Base-by-base conservation (phyloP, 2,797 vertebrate genomes). In the Sternarchorhynchus goeldii region DNA sequence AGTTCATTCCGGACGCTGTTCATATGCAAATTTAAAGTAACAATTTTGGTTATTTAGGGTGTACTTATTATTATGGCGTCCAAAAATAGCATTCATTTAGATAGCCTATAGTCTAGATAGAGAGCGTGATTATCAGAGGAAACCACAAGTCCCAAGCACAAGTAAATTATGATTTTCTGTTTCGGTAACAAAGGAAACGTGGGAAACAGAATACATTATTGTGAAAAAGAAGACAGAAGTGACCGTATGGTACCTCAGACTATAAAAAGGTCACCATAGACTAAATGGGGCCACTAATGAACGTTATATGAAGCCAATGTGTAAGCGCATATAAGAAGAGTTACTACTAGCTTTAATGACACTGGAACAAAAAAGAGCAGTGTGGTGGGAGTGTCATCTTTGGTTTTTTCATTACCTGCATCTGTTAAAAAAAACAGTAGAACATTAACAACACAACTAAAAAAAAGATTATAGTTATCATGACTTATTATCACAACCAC, bases 301-400 rank as follows among this genome's bases (percentile, higher is more conserved):
- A 17, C 7, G 45, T 77, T 63, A 34, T 56, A 53, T 63, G 71
- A 68, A 58, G 75, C 63, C 21, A 82, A 56, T 58, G 71, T 57
- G 45, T 64, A 29, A 1, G 2, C 31, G 53, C 29, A 25, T 34
- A 82, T 71, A 73, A 75, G 72, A 18, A 80, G 29, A 68, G 73
- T 32, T 50, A 53, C 50, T 16, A 76, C 71, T 21, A 76, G 7
- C 70, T 84, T 84, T 32, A 67, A 56, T 59, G 29, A 75, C 36
- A 82, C 34, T 31, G 66, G 71, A 16, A 73, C 32, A 58, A 63
- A 78, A 80, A 80, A 5, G 55, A 78, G 32, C 4, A 78, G 55
- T 4, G 18, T 67, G 32, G 16, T 39, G 25, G 73, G n/a, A 14
- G 55, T 1, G 18, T 75, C 31, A 3, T 55, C 32, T 69, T 41